phyloP scores from a whole-genome alignment of 37 sponge, comb jelly and placozoan species.

The Ephydatia muelleri region DNA sequence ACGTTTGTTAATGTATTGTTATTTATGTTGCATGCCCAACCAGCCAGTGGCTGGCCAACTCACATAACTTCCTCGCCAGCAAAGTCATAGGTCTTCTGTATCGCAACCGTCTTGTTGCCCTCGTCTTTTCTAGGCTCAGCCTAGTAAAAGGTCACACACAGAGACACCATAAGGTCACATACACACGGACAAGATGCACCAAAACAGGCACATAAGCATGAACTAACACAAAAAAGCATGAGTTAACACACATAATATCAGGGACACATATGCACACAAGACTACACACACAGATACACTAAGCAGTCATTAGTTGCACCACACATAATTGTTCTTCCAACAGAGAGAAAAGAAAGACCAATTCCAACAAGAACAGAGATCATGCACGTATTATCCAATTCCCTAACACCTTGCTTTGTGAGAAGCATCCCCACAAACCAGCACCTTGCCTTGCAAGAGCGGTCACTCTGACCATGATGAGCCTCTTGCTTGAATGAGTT shows the following conservation, averaged over 20 bases:
- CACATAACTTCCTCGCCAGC: constrained; percentile 88
- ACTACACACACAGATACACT: too few species aligned
- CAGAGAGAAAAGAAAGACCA: too few species aligned
- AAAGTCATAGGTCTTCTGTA: constrained; percentile 83
- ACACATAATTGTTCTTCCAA: too few species aligned
- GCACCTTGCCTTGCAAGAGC: neutral
- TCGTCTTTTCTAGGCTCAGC: neutral
- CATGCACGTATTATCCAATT: too few species aligned
- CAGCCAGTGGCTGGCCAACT: constrained; percentile 3
- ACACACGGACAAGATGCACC: neutral
- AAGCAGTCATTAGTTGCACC: too few species aligned
- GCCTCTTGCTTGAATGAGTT: constrained; percentile 66
- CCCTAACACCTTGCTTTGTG: constrained; percentile 27
- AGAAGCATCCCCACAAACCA: neutral
- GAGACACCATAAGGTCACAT: too few species aligned
- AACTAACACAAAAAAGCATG: too few species aligned
- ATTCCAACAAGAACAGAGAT: too few species aligned
- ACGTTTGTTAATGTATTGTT: neutral
- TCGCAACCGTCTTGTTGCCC: constrained; percentile 40
- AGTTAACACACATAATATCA: too few species aligned
- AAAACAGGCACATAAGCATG: neutral
- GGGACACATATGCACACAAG: too few species aligned
- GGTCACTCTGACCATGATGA: neutral
- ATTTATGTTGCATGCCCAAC: too few species aligned
- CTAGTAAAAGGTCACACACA: neutral